These are phyloP conservation scores for Dysdera silvatica DNA, from an alignment of 1,140 invertebrate species.

Conservation along the genomic window DNA sequence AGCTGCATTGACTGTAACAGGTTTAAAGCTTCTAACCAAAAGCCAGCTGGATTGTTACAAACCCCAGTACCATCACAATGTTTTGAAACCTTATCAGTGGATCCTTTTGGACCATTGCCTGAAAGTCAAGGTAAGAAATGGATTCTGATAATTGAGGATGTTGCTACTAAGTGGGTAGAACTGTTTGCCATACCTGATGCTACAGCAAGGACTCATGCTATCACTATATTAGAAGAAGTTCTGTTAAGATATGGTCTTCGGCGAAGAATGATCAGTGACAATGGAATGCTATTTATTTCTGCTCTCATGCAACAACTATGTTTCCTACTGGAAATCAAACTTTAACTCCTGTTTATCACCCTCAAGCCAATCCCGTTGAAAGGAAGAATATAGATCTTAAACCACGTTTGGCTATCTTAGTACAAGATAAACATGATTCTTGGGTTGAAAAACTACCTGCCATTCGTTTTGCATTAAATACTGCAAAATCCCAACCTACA, in stretches of 20 bases:
- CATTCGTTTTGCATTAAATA: background rate
- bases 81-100: conserved; percentile 3
- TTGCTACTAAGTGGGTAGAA: background rate
- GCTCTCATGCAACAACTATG: background rate
- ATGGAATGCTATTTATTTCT: background rate
- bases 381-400: background rate
- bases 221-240: conserved; percentile 8
- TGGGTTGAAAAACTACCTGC: background rate
- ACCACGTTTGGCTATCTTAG: background rate
- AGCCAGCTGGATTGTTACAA: background rate
- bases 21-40: background rate
- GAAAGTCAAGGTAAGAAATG: background rate
- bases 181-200: background rate
- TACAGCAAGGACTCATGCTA: background rate
- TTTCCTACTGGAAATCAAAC: background rate
- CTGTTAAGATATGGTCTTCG: conserved; percentile 3
- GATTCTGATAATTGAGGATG: conserved; percentile 3
- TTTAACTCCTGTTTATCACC: background rate
- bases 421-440: background rate
- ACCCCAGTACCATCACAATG: background rate
- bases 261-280: background rate
- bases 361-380: background rate
- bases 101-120: conserved; percentile 4
- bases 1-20: background rate
- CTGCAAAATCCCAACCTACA: background rate